Base-by-base conservation (phyloP, 2,797 vertebrate species). In the Xenopus petersii region DNA sequence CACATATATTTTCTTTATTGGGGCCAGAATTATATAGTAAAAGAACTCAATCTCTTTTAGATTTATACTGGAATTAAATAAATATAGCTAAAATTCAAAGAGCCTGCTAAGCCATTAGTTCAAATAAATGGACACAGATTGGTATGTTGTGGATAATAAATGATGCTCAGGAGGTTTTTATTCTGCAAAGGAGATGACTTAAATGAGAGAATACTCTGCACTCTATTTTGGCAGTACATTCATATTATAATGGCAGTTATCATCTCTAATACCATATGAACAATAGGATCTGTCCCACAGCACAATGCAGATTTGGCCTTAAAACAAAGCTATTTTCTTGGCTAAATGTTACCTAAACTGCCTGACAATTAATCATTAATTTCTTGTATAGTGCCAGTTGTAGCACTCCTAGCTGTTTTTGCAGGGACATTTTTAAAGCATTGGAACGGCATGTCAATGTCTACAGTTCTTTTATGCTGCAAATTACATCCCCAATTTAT, bases 301-400 rank as follows among this genome's bases (percentile, higher is more conserved):
- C 69, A 81, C 81, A 81, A 85, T 82, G 83, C 87, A 88, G 83
- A 82, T 89, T 66, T 10, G 60, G 86, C 81, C 77, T 86, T 80
- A 87, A 91, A 88, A 85, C 88, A 90, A 89, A 90, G 83, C 84
- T 81, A 82, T 88, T 89, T 87, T 86, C 88, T 84, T 88, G 80
- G 78, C 69, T 87, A 82, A 84, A 81, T 87, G 88, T 89, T 86
- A 75, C 84, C 89, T 88, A 86, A 86, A 83, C 81, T 86, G 81
- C 84, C 80, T 88, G 82, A 83, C 84, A 81, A 88, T 89, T 89
- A 85, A 88, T 88, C 85, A 87, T 36, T 64, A 75, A 83, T 76
- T 77, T 79, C 84, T 68, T 89, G 81, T 80, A 82, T 51, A 61
- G 61, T 86, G 87, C 88, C 84, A 86, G 0, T 81, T 85, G 65